Percentiles rank a stretch among this genome's conserved stretches.
These are phyloP conservation scores for Nothocercus nigrocapillus DNA, from an alignment of 2,113 vertebrate genomes.

Conservation along the genomic window DNA sequence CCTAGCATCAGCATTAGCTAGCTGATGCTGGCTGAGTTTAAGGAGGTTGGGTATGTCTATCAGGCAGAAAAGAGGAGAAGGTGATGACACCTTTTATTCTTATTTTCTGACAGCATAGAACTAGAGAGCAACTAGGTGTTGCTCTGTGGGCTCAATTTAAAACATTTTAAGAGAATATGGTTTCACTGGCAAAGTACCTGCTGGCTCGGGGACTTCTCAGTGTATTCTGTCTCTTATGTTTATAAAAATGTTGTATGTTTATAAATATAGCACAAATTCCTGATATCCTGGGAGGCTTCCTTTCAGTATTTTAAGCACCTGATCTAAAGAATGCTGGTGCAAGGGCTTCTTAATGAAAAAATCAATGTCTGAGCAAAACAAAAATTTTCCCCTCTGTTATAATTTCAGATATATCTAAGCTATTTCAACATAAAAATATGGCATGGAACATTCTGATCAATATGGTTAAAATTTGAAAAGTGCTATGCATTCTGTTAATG, in stretches of 20 bases:
- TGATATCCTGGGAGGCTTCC: background rate
- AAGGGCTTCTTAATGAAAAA: background rate
- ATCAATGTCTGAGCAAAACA: background rate
- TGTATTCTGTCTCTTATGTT: background rate
- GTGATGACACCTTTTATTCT: background rate
- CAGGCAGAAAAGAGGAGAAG: background rate
- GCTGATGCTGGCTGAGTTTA: background rate
- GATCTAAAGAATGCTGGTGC: background rate
- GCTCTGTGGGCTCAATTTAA: background rate
- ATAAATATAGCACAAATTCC: background rate
- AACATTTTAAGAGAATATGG: background rate
- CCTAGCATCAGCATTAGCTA: no score
- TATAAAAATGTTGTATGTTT: background rate
- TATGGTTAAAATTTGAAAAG: background rate
- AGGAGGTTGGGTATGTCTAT: background rate
- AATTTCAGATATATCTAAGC: background rate
- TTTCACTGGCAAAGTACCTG: background rate
- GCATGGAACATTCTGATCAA: background rate
- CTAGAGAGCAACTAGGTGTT: background rate
- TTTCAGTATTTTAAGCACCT: background rate
- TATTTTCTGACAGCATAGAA: background rate
- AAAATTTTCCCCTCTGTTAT: background rate
- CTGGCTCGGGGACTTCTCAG: background rate
- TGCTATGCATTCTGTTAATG: background rate
- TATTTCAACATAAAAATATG: background rate